Percentiles rank a stretch among this genome's conserved stretches.
Conservation (phyloP, 2,113 vertebrate species). For the Pheucticus melanocephalus region DNA sequence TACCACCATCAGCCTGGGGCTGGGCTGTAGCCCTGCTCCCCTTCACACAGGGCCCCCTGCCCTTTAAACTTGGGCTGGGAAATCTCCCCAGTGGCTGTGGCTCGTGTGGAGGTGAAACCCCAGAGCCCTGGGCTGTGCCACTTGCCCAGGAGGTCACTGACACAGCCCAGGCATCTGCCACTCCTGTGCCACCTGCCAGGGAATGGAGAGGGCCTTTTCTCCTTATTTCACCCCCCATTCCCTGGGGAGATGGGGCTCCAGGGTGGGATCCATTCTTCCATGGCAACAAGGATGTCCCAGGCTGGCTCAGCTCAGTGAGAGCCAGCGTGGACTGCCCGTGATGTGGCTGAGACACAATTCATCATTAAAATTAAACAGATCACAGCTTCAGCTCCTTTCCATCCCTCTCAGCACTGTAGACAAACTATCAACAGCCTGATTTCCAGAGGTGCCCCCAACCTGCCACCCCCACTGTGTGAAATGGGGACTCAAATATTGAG, state of each 20-base stretch:
- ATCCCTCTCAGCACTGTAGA: neutral
- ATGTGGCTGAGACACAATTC: too few relatives aligned
- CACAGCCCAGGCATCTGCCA: neutral
- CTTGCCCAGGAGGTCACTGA: neutral
- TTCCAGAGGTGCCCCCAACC: neutral
- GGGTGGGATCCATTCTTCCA: neutral
- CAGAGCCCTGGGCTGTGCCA: rapidly evolving
- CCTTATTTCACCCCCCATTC: neutral
- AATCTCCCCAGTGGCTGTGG: rapidly evolving
- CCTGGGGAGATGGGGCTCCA: neutral
- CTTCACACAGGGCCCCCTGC: neutral
- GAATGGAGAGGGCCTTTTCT: neutral
- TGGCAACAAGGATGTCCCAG: neutral
- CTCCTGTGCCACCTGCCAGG: neutral
- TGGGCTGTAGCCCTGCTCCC: neutral
- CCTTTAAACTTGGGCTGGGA: neutral
- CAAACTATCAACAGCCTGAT: neutral
- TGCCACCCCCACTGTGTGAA: neutral
- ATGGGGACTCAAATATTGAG: neutral
- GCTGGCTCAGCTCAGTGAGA: neutral
- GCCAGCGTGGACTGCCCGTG: rapidly evolving
- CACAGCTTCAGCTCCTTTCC: neutral
- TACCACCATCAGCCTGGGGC: too few relatives aligned
- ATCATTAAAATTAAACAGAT: neutral
- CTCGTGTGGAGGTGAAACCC: neutral